Base-by-base conservation (phyloP, 2,113 vertebrate genomes). In the Gallinago media region DNA sequence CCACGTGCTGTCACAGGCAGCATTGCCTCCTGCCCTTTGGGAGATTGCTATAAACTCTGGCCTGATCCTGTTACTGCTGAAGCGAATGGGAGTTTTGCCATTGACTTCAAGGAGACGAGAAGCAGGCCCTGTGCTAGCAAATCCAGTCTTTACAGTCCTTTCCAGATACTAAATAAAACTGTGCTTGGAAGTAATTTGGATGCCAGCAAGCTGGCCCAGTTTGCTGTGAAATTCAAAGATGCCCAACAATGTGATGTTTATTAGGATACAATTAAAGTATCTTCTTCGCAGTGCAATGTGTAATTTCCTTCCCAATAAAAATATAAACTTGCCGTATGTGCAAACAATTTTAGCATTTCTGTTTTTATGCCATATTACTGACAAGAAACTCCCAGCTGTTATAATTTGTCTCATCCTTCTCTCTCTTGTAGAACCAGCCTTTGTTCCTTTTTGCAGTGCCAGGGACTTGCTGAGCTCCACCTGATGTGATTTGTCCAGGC, bases 401-500 rank as follows among this genome's bases (percentile, higher is more conserved):
- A 98, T 97, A 98, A 98, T 98, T 98, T 98, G 98, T 98, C 98
- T 98, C 97, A 97, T 98, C 98, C 97, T 83, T 97, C 49, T 95
- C 96, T 96, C 96, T 95, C 97, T 97, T 98, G 98, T 98, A 98
- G 96, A 98, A 98, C 93, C 96, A 97, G 98, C 94, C 98, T 98
- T 98, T 98, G 98, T 98, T 98, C 98, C 97, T 97, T 98, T 97
- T 97, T 92, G 95, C 97, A 96, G 97, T 98, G 98, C 98, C 98
- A 98, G 98, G 97, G 98, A 98, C 98, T 98, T 98, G 98, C 98
- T 98, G 98, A 95, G 98, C 96, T 98, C 98, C 98, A 98, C 98
- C 98, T 98, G 98, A 98, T 98, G 98, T 97, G 98, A 98, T 98
- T 98, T 98, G 98, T 98, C 98, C 98, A 97, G 97, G 98, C 98